Base-by-base conservation (phyloP, 2,113 vertebrate genomes). In the Vombatus ursinus region DNA sequence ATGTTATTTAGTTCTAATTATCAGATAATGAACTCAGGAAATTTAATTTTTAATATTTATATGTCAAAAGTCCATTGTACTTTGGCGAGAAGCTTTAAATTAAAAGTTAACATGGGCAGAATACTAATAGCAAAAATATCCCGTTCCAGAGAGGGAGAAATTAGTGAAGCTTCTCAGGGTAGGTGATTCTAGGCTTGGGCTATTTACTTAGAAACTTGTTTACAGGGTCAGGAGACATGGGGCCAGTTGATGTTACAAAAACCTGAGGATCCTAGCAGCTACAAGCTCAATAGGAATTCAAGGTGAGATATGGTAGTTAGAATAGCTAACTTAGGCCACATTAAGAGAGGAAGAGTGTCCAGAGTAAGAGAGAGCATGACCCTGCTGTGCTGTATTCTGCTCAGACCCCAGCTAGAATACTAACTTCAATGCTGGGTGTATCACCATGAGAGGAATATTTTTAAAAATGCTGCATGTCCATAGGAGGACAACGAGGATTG, bases 1-100 rank as follows among this genome's bases (percentile, higher is more conserved):
- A 99, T 98, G 99, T 99, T 99, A 99, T 99, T 99, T 99, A 98
- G 99, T 99, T 99, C 99, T 99, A 99, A 99, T 99, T 99, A 99
- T 99, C 98, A 98, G 99, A 99, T 99, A 99, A 99, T 99, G 99
- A 99, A 99, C 99, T 98, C 98, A 96, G 98, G 98, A 98, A 98
- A 99, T 99, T 99, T 99, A 98, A 98, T 99, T 99, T 99, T 99
- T 99, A 98, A 99, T 99, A 99, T 99, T 99, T 99, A 97, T 98
- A 98, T 99, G 99, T 99, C 98, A 98, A 97, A 98, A 99, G 98
- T 99, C 98, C 98, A 98, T 99, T 98, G 98, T 98, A 97, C 98
- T 99, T 98, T 98, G 98, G 97, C 92, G 94, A 97, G 98, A 98
- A 97, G 98, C 97, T 98, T 98, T 98, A 98, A 98, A 98, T 98